Evolutionary conservation across 2,113 vertebrate species (phyloP).

Genomic region (Trogon surrucura): DNA sequence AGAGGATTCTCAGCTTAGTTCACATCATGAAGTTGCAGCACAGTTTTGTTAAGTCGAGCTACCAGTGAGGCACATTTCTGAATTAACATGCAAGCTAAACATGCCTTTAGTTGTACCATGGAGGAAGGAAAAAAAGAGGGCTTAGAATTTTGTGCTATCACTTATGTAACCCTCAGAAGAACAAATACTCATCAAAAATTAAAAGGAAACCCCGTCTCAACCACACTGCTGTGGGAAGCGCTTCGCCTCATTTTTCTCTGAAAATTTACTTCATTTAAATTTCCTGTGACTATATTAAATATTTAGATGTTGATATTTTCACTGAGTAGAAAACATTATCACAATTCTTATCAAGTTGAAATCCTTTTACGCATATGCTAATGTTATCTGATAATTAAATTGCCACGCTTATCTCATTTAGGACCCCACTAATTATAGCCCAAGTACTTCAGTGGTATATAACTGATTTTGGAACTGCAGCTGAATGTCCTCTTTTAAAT

Average conservation of each 20-base stretch:
- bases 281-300: conserved; percentile 50
- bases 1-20: conserved; percentile 32
- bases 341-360: conserved; percentile 28
- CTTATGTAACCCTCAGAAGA: conserved; percentile 53
- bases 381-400: conserved; percentile 57
- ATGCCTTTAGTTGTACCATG: neutral
- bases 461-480: neutral
- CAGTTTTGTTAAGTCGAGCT: neutral
- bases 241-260: neutral
- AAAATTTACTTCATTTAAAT: conserved; percentile 48
- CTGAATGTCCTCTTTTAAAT: neutral
- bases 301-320: conserved; percentile 66
- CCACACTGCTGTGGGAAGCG: neutral
- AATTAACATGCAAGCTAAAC: conserved; percentile 9
- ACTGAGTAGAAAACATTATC: conserved; percentile 37
- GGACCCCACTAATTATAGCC: conserved; percentile 1
- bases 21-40: neutral
- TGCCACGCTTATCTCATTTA: conserved; percentile 24
- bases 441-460: neutral
- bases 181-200: conserved; percentile 69
- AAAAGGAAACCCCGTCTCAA: conserved; percentile 30
- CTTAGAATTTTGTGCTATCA: neutral
- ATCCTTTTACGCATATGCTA: conserved; percentile 16
- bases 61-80: neutral
- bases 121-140: neutral